Conservation (phyloP, 2,888 invertebrate genomes). For the Latheticus oryzae region DNA sequence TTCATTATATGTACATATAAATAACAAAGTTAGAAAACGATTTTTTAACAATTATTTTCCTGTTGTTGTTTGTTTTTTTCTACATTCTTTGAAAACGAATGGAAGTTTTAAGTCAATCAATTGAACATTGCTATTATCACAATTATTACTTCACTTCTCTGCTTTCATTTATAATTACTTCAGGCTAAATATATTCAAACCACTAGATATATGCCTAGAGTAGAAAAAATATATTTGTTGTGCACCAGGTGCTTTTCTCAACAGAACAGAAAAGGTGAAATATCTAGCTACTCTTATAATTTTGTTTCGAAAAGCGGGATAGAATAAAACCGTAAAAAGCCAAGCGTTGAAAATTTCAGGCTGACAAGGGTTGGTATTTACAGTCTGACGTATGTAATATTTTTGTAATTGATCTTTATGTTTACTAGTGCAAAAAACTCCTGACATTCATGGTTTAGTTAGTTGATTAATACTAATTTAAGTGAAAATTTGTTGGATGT, state of each 20-base stretch:
- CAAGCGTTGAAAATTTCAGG: no score
- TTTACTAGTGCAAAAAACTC: not conserved
- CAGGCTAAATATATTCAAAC: conserved; percentile 22
- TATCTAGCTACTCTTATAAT: conserved; percentile 2
- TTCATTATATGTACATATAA: no score
- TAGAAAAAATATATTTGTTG: conserved; percentile 19
- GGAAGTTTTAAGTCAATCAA: conserved; percentile 29
- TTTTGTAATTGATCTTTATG: conserved; percentile 14
- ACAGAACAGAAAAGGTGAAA: conserved; percentile 2
- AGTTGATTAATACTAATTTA: conserved; percentile 16
- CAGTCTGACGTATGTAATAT: no score
- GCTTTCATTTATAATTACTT: no score
- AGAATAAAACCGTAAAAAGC: no score
- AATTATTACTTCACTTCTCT: no score
- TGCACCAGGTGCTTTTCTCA: conserved; percentile 10
- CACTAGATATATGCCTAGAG: conserved; percentile 9
- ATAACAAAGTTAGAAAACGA: no score
- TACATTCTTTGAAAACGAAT: conserved; percentile 12
- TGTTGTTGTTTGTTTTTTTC: conserved; percentile 6
- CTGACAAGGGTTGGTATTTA: no score
- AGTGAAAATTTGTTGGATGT: conserved; percentile 13
- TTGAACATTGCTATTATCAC: conserved; percentile 33
- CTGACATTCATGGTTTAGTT: conserved; percentile 18
- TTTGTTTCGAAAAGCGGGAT: no score
- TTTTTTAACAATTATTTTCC: no score